Percentiles rank a stretch among this genome's conserved stretches.
phyloP scores from a whole-genome alignment of 2,888 invertebrate genomes.

The Ormyrus rosae region DNA sequence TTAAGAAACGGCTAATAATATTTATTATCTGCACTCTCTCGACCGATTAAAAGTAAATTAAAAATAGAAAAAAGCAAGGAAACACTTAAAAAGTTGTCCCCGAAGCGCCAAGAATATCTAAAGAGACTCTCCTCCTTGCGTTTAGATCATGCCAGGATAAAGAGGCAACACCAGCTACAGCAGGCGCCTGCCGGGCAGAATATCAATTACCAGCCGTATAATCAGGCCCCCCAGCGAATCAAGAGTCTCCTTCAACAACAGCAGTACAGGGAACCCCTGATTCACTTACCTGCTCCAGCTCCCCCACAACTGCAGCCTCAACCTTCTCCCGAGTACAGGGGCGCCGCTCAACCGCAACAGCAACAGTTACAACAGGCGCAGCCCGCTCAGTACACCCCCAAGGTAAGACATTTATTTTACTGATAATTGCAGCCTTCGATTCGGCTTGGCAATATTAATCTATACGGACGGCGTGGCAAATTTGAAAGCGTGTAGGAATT shows the following conservation, averaged over 20 bases:
- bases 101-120: background rate
- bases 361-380: constrained; percentile 40
- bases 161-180: constrained; percentile 60
- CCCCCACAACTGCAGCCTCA: constrained; percentile 55
- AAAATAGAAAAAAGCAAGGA: too few relatives aligned
- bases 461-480: too few relatives aligned
- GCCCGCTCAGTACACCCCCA: constrained; percentile 33
- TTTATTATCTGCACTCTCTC: background rate
- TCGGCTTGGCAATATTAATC: too few relatives aligned
- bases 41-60: background rate
- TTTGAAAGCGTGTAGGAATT: too few relatives aligned
- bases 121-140: too few relatives aligned
- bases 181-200: constrained; percentile 47
- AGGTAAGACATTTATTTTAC: constrained; percentile 20
- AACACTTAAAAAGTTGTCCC: too few relatives aligned
- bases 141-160: constrained; percentile 59
- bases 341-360: constrained; percentile 54
- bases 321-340: background rate
- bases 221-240: constrained; percentile 68
- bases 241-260: constrained; percentile 69
- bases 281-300: constrained; percentile 67
- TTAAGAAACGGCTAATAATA: too few relatives aligned
- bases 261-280: constrained; percentile 68
- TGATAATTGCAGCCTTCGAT: too few relatives aligned
- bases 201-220: constrained; percentile 64